Evolutionary conservation across 2,113 vertebrate genomes (phyloP).

Genomic region (Bathybates hornii): DNA sequence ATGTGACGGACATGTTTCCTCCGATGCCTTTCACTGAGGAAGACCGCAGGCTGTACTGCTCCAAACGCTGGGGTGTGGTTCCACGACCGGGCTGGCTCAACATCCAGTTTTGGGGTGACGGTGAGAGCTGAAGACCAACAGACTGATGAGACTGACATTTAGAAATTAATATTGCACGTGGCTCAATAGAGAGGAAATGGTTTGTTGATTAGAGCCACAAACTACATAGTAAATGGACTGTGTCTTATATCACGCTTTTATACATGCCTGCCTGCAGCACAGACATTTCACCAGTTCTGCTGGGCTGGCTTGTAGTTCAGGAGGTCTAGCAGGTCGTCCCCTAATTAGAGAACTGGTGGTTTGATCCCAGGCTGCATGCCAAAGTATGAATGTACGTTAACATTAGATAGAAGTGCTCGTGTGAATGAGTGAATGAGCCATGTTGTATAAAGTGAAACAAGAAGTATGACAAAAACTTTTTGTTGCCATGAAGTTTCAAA

Average conservation of each 20-base stretch:
- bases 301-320: background rate
- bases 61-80: constrained; percentile 76
- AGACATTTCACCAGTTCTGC: background rate
- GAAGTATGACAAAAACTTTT: rapidly evolving
- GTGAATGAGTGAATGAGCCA: background rate
- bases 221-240: background rate
- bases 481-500: rapidly evolving
- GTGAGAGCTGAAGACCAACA: constrained; percentile 60
- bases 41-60: constrained; percentile 76
- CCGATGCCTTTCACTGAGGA: constrained; percentile 75
- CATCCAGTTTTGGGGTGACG: constrained; percentile 79
- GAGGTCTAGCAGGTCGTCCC: rapidly evolving
- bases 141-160: background rate
- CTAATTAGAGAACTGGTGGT: background rate
- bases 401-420: background rate
- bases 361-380: background rate
- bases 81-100: constrained; percentile 78
- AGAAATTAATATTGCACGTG: rapidly evolving
- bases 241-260: rapidly evolving
- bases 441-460: background rate
- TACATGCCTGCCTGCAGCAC: background rate
- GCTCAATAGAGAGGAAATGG: background rate
- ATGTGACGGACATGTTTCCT: constrained; percentile 86
- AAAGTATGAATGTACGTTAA: background rate
- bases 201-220: background rate